Evolutionary conservation across 2,113 vertebrate genomes (phyloP), one percentile per base, ranked within the genome.

Genomic region (Siniperca chuatsi): DNA sequence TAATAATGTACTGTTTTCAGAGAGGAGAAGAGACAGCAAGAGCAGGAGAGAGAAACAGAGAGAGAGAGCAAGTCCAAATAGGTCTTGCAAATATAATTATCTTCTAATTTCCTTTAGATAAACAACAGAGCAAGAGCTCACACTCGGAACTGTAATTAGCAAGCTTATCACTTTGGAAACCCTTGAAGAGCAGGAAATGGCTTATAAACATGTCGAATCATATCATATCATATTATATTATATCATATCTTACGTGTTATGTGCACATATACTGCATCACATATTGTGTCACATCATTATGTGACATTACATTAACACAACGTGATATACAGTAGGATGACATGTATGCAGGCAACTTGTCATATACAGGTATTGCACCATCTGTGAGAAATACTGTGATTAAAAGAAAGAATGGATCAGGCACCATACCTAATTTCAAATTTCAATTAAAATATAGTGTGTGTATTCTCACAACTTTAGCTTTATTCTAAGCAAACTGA

Each of bases 21-120:
- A 78, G 77, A 81, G 58, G 40, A 79, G 54, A 21, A 46, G 77
- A 58, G 66, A 72, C 50, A 79, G 60, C 25, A 42, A 57, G 55
- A 72, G 77, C 33, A 33, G 23, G 72, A 44, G 74, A 55, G 50
- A 65, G 21, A 67, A 48, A 50, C 12, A 35, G 29, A 2, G 46
- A 84, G 69, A 44, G 64, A 76, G 69, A 84, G 57, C 66, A 33
- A 84, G 85, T 89, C 84, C 85, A 85, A 90, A 83, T 88, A 92
- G 80, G 89, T 84, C 81, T 62, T 6, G 68, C 79, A 88, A 90
- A 90, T 90, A 79, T 79, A 87, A 93, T 93, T 88, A 89, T 85
- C 76, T 84, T 89, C 77, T 81, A 78, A 87, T 90, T 89, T 87
- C 79, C 69, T 82, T 82, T 69, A 85, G 86, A 91, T 85, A 91